Evolutionary conservation across 2,113 vertebrate species (phyloP), one percentile per base, ranked within the genome.

Genomic region (Chloroceryle aenea): DNA sequence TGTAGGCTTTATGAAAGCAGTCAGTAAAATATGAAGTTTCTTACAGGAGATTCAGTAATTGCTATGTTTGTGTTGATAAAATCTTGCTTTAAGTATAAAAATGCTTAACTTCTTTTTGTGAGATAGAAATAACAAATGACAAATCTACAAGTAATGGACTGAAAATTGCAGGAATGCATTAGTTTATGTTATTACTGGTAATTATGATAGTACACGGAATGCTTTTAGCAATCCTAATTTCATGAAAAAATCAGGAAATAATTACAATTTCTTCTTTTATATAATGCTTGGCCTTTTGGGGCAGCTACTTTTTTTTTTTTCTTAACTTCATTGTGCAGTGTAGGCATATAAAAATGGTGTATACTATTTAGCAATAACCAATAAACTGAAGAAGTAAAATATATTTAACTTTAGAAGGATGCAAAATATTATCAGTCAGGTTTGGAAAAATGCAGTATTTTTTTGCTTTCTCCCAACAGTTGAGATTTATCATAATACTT

Each of bases 131-230:
- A 87, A 71, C 47, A 93, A 84, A 82, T 95, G 76, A 62, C 69
- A 87, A 87, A 87, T 75, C 62, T 77, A 50, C 40, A 87, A 89
- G 80, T 94, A 97, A 96, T 94, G 78, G 87, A 72, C 66, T 93
- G 82, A 90, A 97, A 97, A 97, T 96, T 95, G 50, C 91, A 90
- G 85, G 30, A 94, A 74, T 76, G 56, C 96, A 96, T 96, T 97
- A 94, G 91, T 89, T 90, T 85, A 50, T 83, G 20, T 93, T 97
- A 72, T 95, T 95, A 89, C 59, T 96, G 45, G 56, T 95, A 97
- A 96, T 96, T 96, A 96, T 95, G 79, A 84, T 80, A 68, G 69
- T 80, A 66, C 21, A 36, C 30, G 23, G 77, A 92, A 87, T 83
- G 92, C 96, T 96, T 97, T 97, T 96, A 97, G 59, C 79, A 80